Evolutionary conservation across 2,888 invertebrate species (phyloP).

Genomic region (Tiliacea aurago): DNA sequence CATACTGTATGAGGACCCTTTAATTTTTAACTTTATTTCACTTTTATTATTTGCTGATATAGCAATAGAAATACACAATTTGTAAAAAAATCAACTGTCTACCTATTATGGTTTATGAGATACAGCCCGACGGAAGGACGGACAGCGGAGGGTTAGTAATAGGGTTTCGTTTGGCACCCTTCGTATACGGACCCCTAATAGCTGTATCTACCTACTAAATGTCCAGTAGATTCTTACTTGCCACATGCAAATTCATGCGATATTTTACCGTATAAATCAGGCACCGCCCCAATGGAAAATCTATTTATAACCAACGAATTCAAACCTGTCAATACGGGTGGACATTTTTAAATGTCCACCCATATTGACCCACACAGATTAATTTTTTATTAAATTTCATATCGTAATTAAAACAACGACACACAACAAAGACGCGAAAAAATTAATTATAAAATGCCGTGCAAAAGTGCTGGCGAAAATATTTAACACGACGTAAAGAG

Average conservation of each 20-base stretch:
- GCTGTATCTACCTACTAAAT: neutral
- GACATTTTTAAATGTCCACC: conserved; percentile 18
- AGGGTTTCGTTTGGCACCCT: too few relatives aligned
- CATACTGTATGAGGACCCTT: too few relatives aligned
- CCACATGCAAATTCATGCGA: neutral
- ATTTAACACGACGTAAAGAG: conserved; percentile 40
- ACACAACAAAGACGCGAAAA: conserved; percentile 33
- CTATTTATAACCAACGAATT: conserved; percentile 11
- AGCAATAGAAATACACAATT: too few relatives aligned
- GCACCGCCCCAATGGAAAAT: neutral
- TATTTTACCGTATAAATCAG: neutral
- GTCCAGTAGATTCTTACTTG: neutral
- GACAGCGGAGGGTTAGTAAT: too few relatives aligned
- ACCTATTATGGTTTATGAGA: too few relatives aligned
- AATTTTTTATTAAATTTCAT: conserved; percentile 27
- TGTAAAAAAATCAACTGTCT: too few relatives aligned
- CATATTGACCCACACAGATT: neutral
- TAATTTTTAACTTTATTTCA: too few relatives aligned
- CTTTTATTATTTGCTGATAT: too few relatives aligned
- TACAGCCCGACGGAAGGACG: too few relatives aligned
- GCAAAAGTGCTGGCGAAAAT: conserved; percentile 43
- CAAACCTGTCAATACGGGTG: conserved; percentile 3
- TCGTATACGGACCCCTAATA: neutral
- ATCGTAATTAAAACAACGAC: conserved; percentile 26
- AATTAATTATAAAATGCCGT: conserved; percentile 42